Conservation (phyloP, 2,113 vertebrate genomes). For the Strix uralensis region DNA sequence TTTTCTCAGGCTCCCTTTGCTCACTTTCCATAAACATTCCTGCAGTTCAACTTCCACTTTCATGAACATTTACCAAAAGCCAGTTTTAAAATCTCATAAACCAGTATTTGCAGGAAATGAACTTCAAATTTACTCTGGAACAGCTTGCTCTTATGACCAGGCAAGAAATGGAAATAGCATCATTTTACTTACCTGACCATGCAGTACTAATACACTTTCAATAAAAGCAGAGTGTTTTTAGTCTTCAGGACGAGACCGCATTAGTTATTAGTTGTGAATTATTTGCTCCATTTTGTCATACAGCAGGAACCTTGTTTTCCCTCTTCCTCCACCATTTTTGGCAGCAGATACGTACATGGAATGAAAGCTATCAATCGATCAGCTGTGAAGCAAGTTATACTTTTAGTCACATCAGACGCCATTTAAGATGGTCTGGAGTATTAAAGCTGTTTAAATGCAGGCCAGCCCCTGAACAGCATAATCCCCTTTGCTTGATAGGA, state of each 20-base stretch:
- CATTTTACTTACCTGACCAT: background rate
- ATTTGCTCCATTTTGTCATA: background rate
- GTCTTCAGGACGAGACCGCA: background rate
- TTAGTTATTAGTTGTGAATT: background rate
- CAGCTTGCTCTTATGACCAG: background rate
- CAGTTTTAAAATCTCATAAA: conserved; percentile 4
- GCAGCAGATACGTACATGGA: background rate
- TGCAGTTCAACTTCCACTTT: background rate
- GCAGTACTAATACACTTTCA: background rate
- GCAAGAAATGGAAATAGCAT: background rate
- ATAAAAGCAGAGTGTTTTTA: background rate
- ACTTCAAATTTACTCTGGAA: conserved; percentile 20
- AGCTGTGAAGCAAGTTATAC: background rate
- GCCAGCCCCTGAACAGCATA: background rate
- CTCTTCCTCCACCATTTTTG: background rate
- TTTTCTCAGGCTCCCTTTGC: background rate
- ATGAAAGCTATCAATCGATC: background rate
- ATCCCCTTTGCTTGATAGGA: background rate
- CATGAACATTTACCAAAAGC: background rate
- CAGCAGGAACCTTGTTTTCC: background rate
- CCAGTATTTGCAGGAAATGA: conserved; percentile 13
- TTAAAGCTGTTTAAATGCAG: conserved; percentile 7
- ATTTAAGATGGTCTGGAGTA: background rate
- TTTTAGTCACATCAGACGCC: background rate
- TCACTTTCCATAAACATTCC: background rate